Base-by-base conservation (phyloP, 2,888 invertebrate species). In the Spodoptera picta region DNA sequence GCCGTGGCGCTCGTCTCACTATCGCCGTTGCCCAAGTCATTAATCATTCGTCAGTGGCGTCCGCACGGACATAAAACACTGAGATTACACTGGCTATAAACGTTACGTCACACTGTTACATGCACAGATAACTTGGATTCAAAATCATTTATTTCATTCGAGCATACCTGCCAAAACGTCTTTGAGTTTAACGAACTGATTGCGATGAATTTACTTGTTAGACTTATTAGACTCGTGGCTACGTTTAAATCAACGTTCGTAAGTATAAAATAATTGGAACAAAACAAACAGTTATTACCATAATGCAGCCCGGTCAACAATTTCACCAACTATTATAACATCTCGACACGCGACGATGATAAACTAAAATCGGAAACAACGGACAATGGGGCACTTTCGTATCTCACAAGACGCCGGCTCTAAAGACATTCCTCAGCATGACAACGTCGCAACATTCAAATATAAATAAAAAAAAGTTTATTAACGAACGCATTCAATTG, bases 401-500 rank as follows among this genome's bases (percentile, higher is more conserved):
- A 83, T 87, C 84, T 82, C 78, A 80, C 73, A 80, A 83, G 80
- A 63, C 74, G 60, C 79, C 78, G 83, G 81, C 84, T 82, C 77
- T 83, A 85, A 87, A 88, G 83, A 83, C 83, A 88, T 87, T 87
- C 88, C 87, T 81, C 83, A 83, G 81, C 81, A 81, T 75, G 81
- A 83, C 75, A 78, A 81, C 82, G 83, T 72, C 73, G 76, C 77
- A 81, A 80, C 81, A 77, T 79, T 69, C 73, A 80, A 79, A 84
- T 78, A 83, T 77, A 80, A 83, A 80, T 84, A 83, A 85, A 86
- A 87, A 87, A 88, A 87, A 79, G 75, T 83, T 85, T 88, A 90
- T 90, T 90, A 90, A 91, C 88, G 87, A 91, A 91, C 85, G 79
- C 84, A 90, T 90, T 90, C 88, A 87, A 91, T 88, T 88, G 88